Percentiles rank a stretch among this genome's conserved stretches.
phyloP scores from a whole-genome alignment of 2,888 invertebrate species.

The Drosophila anomalata region DNA sequence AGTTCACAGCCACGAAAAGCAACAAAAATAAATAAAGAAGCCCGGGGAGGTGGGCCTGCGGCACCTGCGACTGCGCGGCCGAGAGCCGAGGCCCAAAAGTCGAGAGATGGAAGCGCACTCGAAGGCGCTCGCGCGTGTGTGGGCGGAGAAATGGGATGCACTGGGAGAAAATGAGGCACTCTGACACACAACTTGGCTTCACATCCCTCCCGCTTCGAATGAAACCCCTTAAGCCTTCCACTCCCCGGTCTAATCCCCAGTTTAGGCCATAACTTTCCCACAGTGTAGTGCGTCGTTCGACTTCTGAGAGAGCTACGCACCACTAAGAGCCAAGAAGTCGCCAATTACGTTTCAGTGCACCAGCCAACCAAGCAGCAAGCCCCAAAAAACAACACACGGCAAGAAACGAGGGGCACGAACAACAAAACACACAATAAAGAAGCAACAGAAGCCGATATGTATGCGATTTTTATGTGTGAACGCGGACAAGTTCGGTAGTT shows the following conservation, averaged over 20 bases:
- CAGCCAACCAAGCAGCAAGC: conserved; percentile 73
- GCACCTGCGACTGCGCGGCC: conserved; percentile 23
- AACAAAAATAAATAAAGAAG: conserved; percentile 9
- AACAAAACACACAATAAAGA: conserved; percentile 25
- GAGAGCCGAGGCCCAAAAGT: conserved; percentile 7
- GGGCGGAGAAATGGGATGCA: conserved; percentile 19
- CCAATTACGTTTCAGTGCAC: conserved; percentile 74
- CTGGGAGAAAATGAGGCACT: neutral
- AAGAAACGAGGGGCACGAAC: conserved; percentile 8
- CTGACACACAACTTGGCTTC: too few species aligned
- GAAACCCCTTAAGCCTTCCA: too few species aligned
- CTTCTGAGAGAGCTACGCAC: conserved; percentile 40
- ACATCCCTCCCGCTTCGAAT: too few species aligned
- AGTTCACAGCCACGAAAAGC: conserved; percentile 53
- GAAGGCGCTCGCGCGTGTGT: conserved; percentile 50
- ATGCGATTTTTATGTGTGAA: conserved; percentile 78
- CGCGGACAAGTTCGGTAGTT: conserved; percentile 81
- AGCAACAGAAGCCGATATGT: conserved; percentile 51
- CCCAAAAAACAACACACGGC: conserved; percentile 24
- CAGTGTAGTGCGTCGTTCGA: conserved; percentile 22
- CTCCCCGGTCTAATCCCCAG: neutral
- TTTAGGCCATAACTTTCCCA: too few species aligned
- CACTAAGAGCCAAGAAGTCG: conserved; percentile 43
- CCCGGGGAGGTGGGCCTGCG: too few species aligned
- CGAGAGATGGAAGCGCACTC: conserved; percentile 56